Evolutionary conservation across 2,797 vertebrate genomes (phyloP), one percentile per base, ranked within the genome.

Genomic region (Lepidocolaptes lacrymiger): DNA sequence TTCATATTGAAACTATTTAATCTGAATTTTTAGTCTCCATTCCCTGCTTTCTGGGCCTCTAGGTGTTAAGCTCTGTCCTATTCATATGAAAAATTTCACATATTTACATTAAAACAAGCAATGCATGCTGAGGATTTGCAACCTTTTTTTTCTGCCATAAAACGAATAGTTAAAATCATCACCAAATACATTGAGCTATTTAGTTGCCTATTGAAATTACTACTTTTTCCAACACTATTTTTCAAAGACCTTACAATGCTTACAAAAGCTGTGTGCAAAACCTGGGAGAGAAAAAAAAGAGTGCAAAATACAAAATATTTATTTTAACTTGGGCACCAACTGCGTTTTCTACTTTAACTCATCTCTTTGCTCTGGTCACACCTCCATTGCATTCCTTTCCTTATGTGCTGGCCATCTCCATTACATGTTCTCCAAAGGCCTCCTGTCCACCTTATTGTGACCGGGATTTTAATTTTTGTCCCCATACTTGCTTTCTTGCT

Each of bases 1-100:
- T 93, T 95, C 85, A 91, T 86, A 81, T 62, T 90, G 66, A 91
- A 91, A 54, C 55, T 84, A 90, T 88, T 91, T 88, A 84, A 88
- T 62, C 72, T 81, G 32, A 15, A 62, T 49, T 93, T 93, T 91
- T 55, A 66, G 49, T 66, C 51, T 90, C 58, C 39, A 55, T 52
- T 73, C 46, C 17, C 34, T 64, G n/a, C 43, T 88, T 93, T 88
- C 75, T 62, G 4, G 72, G 39, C 11, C 51, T 89, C 39, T 54
- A 92, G 88, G 51, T 69, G 36, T 87, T 94, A 95, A 74, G 56
- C 17, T 77, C 78, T 46, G 10, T 34, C 39, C 67, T 86, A 24
- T 32, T 88, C 43, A 23, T 69, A 62, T 3, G 1, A 84, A 78
- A 10, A 68, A 83, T 75, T 68, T 74, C 48, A 86, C 23, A 59